These are phyloP conservation scores for Monarcha castaneiventris DNA, from an alignment of 2,113 vertebrate genomes.

Conservation along the genomic window DNA sequence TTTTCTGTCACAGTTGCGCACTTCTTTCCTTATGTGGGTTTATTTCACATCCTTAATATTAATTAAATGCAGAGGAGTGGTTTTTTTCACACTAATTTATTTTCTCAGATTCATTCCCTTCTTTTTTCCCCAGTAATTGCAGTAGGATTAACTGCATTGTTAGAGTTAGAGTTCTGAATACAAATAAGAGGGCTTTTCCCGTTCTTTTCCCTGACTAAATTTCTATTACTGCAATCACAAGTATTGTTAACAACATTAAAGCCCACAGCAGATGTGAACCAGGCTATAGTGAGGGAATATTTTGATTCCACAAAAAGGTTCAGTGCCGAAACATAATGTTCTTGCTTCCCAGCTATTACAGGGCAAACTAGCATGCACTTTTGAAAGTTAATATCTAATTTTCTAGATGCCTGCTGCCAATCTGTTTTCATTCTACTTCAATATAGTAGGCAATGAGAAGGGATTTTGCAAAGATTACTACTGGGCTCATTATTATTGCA, in stretches of 20 bases:
- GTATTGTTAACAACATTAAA: slow-evolving; percentile 53
- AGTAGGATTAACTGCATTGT: slow-evolving; percentile 43
- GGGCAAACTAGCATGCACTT: slow-evolving; percentile 47
- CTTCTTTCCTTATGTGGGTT: neutral
- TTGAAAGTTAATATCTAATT: slow-evolving; percentile 61
- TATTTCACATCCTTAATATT: slow-evolving; percentile 15
- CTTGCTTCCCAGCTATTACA: slow-evolving; percentile 54
- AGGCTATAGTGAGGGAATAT: slow-evolving; percentile 34
- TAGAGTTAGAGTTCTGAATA: slow-evolving; percentile 20
- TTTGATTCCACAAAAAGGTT: slow-evolving; percentile 50
- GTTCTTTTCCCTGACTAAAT: slow-evolving; percentile 25
- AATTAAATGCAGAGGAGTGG: neutral
- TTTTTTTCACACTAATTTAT: slow-evolving; percentile 3
- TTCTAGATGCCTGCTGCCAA: slow-evolving; percentile 52
- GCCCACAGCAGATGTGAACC: slow-evolving; percentile 50
- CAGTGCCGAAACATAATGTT: slow-evolving; percentile 53
- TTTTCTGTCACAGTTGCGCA: neutral
- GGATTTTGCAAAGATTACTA: slow-evolving; percentile 54
- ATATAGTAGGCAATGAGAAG: slow-evolving; percentile 11
- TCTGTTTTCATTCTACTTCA: slow-evolving; percentile 56
- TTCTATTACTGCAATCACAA: slow-evolving; percentile 56
- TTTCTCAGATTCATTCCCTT: slow-evolving; percentile 23
- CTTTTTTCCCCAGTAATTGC: neutral
- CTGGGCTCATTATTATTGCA: slow-evolving; percentile 35
- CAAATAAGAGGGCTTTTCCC: slow-evolving; percentile 44